Conservation (phyloP, 64 coral and sea anemone species). For the Dendrophyllia cribrosa region DNA sequence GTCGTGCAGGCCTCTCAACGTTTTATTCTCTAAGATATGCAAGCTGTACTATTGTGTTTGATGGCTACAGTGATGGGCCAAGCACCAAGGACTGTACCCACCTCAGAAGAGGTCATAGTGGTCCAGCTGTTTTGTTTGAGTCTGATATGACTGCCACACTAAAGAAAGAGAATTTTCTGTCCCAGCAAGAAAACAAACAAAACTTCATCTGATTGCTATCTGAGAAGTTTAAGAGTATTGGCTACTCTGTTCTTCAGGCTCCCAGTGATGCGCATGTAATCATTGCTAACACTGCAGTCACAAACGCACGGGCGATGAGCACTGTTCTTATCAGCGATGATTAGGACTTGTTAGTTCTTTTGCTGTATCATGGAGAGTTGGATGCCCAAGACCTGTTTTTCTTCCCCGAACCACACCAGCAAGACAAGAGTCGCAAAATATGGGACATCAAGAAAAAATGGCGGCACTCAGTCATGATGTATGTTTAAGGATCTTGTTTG, state of each 20-base stretch:
- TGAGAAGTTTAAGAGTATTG: slow-evolving; percentile 4
- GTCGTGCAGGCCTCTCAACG: too few relatives aligned
- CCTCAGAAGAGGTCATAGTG: background rate
- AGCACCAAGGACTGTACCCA: slow-evolving; percentile 10
- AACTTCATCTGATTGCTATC: slow-evolving; percentile 23
- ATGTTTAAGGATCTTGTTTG: slow-evolving; percentile 44
- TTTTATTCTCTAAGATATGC: too few relatives aligned
- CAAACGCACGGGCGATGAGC: background rate
- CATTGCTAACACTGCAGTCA: slow-evolving; percentile 45
- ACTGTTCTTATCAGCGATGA: too few relatives aligned
- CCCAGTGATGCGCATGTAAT: slow-evolving; percentile 53
- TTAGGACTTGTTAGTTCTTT: too few relatives aligned
- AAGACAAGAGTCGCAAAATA: background rate
- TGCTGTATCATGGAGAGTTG: slow-evolving; percentile 35
- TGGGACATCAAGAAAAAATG: slow-evolving; percentile 69
- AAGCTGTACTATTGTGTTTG: slow-evolving; percentile 27
- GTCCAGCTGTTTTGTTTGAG: slow-evolving; percentile 19
- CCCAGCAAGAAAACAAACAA: background rate
- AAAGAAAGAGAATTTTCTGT: slow-evolving; percentile 17
- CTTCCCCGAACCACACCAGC: too few relatives aligned
- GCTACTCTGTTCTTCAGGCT: slow-evolving; percentile 13
- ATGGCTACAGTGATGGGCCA: background rate
- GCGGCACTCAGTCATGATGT: slow-evolving; percentile 34
- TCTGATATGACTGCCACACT: background rate
- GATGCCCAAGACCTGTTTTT: too few relatives aligned